Conservation (phyloP, 2,888 invertebrate species). For the Xanthorhoe spadicearia region DNA sequence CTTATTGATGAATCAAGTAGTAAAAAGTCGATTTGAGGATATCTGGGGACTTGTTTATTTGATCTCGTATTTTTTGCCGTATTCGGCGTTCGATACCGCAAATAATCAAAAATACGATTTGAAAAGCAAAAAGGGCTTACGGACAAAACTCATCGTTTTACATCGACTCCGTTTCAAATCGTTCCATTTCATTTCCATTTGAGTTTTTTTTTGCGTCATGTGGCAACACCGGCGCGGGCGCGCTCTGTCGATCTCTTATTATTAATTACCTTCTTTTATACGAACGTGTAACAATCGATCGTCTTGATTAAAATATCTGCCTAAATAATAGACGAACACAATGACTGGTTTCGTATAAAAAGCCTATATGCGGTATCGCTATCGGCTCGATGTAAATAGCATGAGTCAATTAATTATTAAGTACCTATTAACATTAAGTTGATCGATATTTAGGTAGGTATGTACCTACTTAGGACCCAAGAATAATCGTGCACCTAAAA, state of each 20-base stretch:
- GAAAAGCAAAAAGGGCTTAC: slow-evolving; percentile 73
- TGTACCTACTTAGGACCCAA: background rate
- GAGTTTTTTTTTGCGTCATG: slow-evolving; percentile 79
- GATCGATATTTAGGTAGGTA: background rate
- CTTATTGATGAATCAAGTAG: slow-evolving; percentile 43
- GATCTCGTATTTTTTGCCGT: slow-evolving; percentile 50
- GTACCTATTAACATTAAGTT: background rate
- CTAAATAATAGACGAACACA: slow-evolving; percentile 74
- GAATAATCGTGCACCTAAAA: background rate
- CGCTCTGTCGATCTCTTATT: slow-evolving; percentile 71
- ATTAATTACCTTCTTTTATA: slow-evolving; percentile 83
- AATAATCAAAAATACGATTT: slow-evolving; percentile 67
- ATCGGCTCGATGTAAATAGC: slow-evolving; percentile 14
- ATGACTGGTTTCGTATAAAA: slow-evolving; percentile 64
- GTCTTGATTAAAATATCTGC: slow-evolving; percentile 81
- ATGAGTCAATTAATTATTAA: background rate
- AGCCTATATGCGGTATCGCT: slow-evolving; percentile 43
- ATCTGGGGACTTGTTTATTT: slow-evolving; percentile 55
- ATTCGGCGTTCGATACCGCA: slow-evolving; percentile 58
- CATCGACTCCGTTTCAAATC: slow-evolving; percentile 79
- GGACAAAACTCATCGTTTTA: slow-evolving; percentile 71
- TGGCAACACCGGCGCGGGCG: slow-evolving; percentile 63
- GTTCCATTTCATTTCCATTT: slow-evolving; percentile 76
- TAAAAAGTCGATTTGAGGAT: slow-evolving; percentile 51
- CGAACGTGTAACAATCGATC: slow-evolving; percentile 75